Percentiles rank a stretch among this genome's conserved stretches.
Evolutionary conservation across 1,140 invertebrate genomes (phyloP).

Genomic region (Stegodyphus dumicola): DNA sequence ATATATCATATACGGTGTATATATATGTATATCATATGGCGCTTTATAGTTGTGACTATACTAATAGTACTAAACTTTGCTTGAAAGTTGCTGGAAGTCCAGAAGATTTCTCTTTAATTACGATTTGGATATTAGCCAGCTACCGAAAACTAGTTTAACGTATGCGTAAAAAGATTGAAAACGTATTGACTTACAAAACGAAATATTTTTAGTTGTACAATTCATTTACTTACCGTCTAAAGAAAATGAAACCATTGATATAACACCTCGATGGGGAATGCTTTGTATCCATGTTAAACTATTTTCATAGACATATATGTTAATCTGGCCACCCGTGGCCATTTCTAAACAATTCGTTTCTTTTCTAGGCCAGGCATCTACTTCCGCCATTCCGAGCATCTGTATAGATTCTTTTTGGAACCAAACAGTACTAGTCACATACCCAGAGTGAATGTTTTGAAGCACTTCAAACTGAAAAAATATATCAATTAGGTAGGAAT

Average conservation of each 20-base stretch:
- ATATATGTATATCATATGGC: background rate
- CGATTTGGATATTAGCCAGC: background rate
- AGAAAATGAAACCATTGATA: constrained; percentile 24
- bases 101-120: too few species aligned
- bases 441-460: constrained; percentile 22
- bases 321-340: constrained; percentile 28
- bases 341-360: constrained; percentile 3
- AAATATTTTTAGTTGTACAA: background rate
- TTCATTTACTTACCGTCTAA: constrained; percentile 24
- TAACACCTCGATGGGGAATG: constrained; percentile 19
- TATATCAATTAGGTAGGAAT: background rate
- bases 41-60: background rate
- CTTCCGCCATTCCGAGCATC: constrained; percentile 22
- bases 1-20: background rate
- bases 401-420: background rate
- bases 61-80: background rate
- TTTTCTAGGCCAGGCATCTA: constrained; percentile 18
- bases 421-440: constrained; percentile 39
- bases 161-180: background rate
- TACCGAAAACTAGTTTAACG: background rate
- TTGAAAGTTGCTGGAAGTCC: too few species aligned
- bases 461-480: constrained; percentile 30
- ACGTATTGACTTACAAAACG: background rate
- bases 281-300: constrained; percentile 25
- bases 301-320: constrained; percentile 22